Evolutionary conservation across 2,797 vertebrate genomes (phyloP), one percentile per base, ranked within the genome.

Genomic region (Manis crassicaudata): DNA sequence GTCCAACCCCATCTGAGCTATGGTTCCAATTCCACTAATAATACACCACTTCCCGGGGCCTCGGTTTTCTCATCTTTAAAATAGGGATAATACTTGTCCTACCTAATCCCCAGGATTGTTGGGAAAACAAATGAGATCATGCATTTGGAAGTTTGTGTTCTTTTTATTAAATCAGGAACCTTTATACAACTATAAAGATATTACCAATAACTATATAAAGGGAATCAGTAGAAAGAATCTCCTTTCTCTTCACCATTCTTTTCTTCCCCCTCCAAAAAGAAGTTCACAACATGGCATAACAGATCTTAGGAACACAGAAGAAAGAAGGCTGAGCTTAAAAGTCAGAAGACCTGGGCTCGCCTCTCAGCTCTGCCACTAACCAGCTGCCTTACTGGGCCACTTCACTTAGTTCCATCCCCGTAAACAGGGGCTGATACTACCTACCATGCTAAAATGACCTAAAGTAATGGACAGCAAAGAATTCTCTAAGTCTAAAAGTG

Each of bases 61-160:
- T 83, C 62, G 32, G 67, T 83, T 79, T 73, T 63, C 88, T 73
- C 16, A 37, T 29, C 70, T 88, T 84, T 86, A 40, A 84, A 75
- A 89, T 2, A 76, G 43, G 46, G 14, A 46, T 63, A 32, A 43
- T 83, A 73, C 11, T 16, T 87, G 13, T 63, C 72, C 40, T 50
- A 25, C 5, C 20, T 89, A 79, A 91, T 73, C 29, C 21, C 40
- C 13, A 82, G 21, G 27, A 7, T 14, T 35, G 7, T 85, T 65
- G 87, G 58, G n/a, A 81, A 95, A 76, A 82, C 20, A 89, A 92
- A 79, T 67, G 37, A 92, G 43, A 76, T 46, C 32, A 35, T 43
- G 32, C 1, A 89, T 46, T 95, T 79, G 54, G 82, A 68, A 92
- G 18, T 7, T 52, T 50, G 27, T 10, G 73, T 81, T 43, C 43